Conservation (phyloP, 2,888 invertebrate genomes). For the Apamea anceps region DNA sequence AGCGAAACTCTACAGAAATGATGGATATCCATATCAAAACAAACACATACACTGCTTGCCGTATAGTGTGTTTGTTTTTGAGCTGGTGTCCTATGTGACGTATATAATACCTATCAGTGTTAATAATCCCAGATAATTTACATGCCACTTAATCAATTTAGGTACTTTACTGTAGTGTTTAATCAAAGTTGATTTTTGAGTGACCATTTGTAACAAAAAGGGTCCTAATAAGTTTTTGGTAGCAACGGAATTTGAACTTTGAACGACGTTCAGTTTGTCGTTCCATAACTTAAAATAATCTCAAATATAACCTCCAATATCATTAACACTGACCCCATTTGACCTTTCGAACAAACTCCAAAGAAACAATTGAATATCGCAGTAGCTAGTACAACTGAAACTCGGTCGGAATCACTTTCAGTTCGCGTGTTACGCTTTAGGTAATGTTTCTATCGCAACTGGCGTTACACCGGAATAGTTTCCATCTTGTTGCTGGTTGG, state of each 20-base stretch:
- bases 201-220: not conserved
- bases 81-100: too few species aligned
- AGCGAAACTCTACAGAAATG: too few species aligned
- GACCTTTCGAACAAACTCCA: constrained; percentile 5
- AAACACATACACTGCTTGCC: too few species aligned
- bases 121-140: too few species aligned
- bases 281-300: not conserved
- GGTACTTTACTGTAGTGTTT: not conserved
- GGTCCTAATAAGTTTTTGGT: not conserved
- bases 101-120: too few species aligned
- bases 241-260: not conserved
- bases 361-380: constrained; percentile 14
- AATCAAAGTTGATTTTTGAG: not conserved
- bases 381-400: constrained; percentile 4
- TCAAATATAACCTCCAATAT: not conserved
- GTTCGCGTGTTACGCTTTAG: constrained; percentile 34
- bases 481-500: constrained; percentile 38
- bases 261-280: not conserved
- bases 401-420: constrained; percentile 13
- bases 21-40: too few species aligned
- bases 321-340: constrained; percentile 1
- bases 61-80: too few species aligned
- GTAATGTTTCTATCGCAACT: constrained; percentile 71
- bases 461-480: constrained; percentile 62
- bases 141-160: not conserved